phyloP scores from a whole-genome alignment of 2,113 vertebrate species.

The Ivindomyrus marchei region DNA sequence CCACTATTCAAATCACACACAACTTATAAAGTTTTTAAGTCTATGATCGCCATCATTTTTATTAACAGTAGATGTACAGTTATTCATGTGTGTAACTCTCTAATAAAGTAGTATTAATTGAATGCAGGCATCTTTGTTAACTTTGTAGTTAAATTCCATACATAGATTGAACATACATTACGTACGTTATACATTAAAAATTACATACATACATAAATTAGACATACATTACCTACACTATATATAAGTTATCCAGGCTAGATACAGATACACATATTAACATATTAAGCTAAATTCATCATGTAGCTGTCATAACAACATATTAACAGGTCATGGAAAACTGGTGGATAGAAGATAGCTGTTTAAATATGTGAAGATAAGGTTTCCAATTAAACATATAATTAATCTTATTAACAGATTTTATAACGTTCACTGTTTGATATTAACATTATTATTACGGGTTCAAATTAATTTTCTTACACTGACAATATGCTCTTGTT shows the following conservation, averaged over 20 bases:
- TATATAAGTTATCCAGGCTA: too few relatives aligned
- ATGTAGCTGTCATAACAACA: background rate
- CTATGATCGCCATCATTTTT: background rate
- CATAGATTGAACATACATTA: too few relatives aligned
- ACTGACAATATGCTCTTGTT: background rate
- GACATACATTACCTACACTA: too few relatives aligned
- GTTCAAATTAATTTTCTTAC: background rate
- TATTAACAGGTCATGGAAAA: background rate
- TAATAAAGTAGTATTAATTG: background rate
- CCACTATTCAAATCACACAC: background rate
- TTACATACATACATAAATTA: too few relatives aligned
- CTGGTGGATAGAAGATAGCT: background rate
- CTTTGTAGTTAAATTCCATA: background rate
- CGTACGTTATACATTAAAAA: too few relatives aligned
- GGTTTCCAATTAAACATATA: background rate
- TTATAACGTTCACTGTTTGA: background rate
- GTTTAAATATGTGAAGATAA: background rate
- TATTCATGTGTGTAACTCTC: background rate
- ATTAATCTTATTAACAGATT: background rate
- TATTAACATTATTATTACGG: background rate
- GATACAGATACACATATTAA: too few relatives aligned
- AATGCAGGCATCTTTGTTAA: background rate
- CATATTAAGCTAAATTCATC: too few relatives aligned
- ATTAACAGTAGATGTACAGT: background rate
- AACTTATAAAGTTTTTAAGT: background rate